phyloP scores from a whole-genome alignment of 1,140 invertebrate genomes.

The Formica exsecta region DNA sequence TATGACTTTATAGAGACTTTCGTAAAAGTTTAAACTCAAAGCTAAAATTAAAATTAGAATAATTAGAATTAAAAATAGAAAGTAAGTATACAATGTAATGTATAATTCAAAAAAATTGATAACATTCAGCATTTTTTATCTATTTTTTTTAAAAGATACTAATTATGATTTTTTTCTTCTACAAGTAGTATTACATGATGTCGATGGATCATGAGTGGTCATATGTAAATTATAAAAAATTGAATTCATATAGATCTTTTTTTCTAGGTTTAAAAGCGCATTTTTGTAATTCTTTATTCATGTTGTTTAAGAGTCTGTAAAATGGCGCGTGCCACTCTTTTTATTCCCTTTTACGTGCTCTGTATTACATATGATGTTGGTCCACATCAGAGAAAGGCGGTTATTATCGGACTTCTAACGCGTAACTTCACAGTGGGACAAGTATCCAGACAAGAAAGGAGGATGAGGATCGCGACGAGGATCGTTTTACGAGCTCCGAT shows the following conservation, averaged over 20 bases:
- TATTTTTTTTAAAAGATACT: background rate
- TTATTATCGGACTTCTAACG: background rate
- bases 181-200: background rate
- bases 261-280: background rate
- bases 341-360: background rate
- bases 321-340: background rate
- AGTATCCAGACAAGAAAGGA: constrained; percentile 1
- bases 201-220: background rate
- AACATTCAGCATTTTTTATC: background rate
- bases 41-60: background rate
- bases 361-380: too few species aligned
- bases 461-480: constrained; percentile 24
- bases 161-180: background rate
- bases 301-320: background rate
- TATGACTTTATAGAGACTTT: background rate
- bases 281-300: constrained; percentile 6
- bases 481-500: constrained; percentile 76
- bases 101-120: background rate
- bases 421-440: background rate
- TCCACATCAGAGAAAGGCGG: background rate
- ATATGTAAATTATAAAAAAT: background rate
- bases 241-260: background rate
- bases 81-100: background rate
- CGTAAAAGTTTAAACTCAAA: background rate
- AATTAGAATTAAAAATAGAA: background rate